These are phyloP conservation scores for Nannobrachium achirus DNA, from an alignment of 2,113 vertebrate species.

Conservation along the genomic window DNA sequence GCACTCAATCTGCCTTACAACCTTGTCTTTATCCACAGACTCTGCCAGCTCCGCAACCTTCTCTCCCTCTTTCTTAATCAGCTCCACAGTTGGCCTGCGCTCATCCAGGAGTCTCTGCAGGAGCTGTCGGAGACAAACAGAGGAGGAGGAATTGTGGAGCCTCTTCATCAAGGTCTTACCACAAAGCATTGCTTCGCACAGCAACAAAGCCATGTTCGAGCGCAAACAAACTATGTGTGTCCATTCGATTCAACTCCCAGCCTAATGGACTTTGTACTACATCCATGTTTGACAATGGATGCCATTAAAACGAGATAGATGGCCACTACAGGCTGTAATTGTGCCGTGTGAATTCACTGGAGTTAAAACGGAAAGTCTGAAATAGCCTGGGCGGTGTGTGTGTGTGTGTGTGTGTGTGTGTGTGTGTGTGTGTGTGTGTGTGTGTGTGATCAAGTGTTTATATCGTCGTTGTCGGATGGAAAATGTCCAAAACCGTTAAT, in stretches of 20 bases:
- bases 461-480: too few relatives aligned
- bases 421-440: neutral
- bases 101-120: conserved; percentile 94
- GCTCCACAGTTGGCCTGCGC: conserved; percentile 90
- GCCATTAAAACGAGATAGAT: conserved; percentile 57
- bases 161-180: conserved; percentile 30
- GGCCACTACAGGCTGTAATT: conserved; percentile 18
- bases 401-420: conserved; percentile 5
- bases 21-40: conserved; percentile 89
- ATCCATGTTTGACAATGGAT: conserved; percentile 47
- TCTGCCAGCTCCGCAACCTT: conserved; percentile 92
- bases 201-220: conserved; percentile 54
- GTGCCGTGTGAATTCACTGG: neutral
- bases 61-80: conserved; percentile 92
- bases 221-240: conserved; percentile 33
- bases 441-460: too few relatives aligned
- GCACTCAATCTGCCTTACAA: conserved; percentile 88
- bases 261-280: conserved; percentile 37
- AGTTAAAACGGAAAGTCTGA: conserved; percentile 12
- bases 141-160: conserved; percentile 52
- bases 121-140: conserved; percentile 81
- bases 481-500: too few relatives aligned
- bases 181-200: conserved; percentile 9
- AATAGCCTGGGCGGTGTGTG: neutral
- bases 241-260: conserved; percentile 44